Conservation (phyloP, 2,888 invertebrate species). For the Leptopilina drosophilae region DNA sequence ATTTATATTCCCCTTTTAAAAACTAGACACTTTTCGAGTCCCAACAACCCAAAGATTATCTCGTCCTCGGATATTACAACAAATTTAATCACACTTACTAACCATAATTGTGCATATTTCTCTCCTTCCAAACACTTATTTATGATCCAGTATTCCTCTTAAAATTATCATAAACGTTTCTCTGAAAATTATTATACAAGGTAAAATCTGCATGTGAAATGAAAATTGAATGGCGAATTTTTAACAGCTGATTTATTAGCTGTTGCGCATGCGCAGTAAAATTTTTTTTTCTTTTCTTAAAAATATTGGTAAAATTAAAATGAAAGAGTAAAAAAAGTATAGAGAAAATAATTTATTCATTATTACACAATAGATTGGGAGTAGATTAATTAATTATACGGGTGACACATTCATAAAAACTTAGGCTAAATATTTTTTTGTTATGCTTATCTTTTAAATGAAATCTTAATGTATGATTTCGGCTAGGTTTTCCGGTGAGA, state of each 20-base stretch:
- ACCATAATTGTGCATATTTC: neutral
- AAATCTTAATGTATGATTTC: conserved; percentile 21
- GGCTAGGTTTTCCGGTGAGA: conserved; percentile 25
- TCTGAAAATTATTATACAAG: no score
- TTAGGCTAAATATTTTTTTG: conserved; percentile 9
- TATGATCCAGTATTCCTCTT: neutral
- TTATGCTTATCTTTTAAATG: conserved; percentile 24
- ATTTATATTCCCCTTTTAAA: neutral
- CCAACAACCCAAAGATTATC: neutral
- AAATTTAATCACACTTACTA: conserved; percentile 10
- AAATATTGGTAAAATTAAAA: no score
- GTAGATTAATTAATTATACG: conserved; percentile 2
- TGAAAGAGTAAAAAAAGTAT: no score
- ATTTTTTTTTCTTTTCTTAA: no score
- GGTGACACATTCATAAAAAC: neutral
- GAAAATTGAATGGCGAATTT: no score
- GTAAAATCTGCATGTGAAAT: no score
- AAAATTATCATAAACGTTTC: neutral
- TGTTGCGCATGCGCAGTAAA: no score
- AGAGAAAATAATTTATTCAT: neutral
- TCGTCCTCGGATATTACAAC: neutral
- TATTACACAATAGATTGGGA: neutral
- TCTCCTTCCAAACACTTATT: neutral
- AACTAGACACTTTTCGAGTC: neutral
- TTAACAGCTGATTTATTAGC: no score